phyloP scores from a whole-genome alignment of 2,797 vertebrate genomes.

The Microhierax caerulescens region DNA sequence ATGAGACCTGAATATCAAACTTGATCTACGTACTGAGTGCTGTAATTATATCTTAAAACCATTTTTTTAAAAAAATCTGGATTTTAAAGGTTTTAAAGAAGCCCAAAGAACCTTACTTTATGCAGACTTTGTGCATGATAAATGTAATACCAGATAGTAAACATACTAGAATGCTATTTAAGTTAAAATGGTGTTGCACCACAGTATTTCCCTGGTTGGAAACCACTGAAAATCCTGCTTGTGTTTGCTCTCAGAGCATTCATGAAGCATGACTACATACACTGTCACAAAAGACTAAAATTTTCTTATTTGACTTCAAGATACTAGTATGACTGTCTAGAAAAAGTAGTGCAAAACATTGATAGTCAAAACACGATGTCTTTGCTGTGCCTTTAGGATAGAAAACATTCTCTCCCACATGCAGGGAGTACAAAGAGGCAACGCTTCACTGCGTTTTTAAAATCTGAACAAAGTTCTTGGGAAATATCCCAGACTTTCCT shows the following conservation, averaged over 20 bases:
- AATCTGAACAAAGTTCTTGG: slow-evolving; percentile 87
- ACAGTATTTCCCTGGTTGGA: not conserved
- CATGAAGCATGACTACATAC: not conserved
- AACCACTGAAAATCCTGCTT: not conserved
- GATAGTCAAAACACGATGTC: slow-evolving; percentile 68
- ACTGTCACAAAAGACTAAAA: slow-evolving; percentile 3
- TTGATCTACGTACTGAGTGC: slow-evolving; percentile 29
- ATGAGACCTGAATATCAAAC: slow-evolving; percentile 57
- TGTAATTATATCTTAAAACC: slow-evolving; percentile 29
- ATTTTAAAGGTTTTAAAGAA: slow-evolving; percentile 44
- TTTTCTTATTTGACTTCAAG: slow-evolving; percentile 46
- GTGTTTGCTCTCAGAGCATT: not conserved
- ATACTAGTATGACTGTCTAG: slow-evolving; percentile 63
- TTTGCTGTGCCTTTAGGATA: slow-evolving; percentile 44
- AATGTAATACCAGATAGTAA: slow-evolving; percentile 40
- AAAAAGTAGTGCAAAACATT: slow-evolving; percentile 81
- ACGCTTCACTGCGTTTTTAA: slow-evolving; percentile 64
- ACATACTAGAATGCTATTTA: slow-evolving; percentile 28
- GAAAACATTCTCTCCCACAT: slow-evolving; percentile 26
- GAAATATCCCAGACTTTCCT: slow-evolving; percentile 86
- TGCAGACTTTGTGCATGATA: slow-evolving; percentile 28
- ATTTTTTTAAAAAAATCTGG: slow-evolving; percentile 5
- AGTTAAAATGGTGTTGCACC: slow-evolving; percentile 52
- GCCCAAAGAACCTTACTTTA: slow-evolving; percentile 20
- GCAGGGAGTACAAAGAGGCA: not conserved